Base-by-base conservation (phyloP, 1,140 invertebrate species). In the Sinonovacula constricta region DNA sequence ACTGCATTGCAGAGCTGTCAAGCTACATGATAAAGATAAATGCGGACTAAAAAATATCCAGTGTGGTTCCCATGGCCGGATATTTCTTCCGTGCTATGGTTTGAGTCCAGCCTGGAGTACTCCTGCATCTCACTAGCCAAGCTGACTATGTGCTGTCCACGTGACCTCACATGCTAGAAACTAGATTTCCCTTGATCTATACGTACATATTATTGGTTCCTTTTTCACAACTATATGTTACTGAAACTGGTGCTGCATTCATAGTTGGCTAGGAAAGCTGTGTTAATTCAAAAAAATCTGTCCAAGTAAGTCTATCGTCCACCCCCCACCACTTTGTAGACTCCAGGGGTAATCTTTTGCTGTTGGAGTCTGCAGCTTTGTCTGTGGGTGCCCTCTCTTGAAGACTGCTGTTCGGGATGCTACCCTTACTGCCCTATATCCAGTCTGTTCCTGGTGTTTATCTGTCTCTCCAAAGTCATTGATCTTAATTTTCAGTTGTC, bases 401-500 rank as follows among this genome's bases (percentile, higher is more conserved):
- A 69, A 56, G 45, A 63, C 75, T 78, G 65, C 65, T 62, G 1
- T 30, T 60, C 45, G 75, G 65, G 75, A 28, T 69, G 75, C 75
- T 51, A 59, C 33, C 63, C 74, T 26, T 51, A 59, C 14, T 49
- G 31, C 36, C 74, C 63, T 36, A 15, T 18, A 12, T 24, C 65
- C 56, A 69, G 57, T 68, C 53, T 69, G 36, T 78, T 68, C 75
- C 75, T 63, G 45, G 56, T 34, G 24, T 54, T 62, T 36, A 78
- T 69, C 66, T 78, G 65, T 78, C 75, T 68, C 33, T 78, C 34
- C 65, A 68, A 56, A 34, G 63, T 78, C 75, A 69, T 66, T n/a
- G n/a, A n/a, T n/a, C n/a, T n/a, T n/a, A n/a, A n/a, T n/a, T n/a
- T n/a, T n/a, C n/a, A n/a, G n/a, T n/a, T n/a, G n/a, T n/a, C n/a